A percentile compares a stretch with the other conserved stretches of the same genome.
phyloP scores from a whole-genome alignment of 2,113 vertebrate genomes.

The Nothoprocta pentlandii region DNA sequence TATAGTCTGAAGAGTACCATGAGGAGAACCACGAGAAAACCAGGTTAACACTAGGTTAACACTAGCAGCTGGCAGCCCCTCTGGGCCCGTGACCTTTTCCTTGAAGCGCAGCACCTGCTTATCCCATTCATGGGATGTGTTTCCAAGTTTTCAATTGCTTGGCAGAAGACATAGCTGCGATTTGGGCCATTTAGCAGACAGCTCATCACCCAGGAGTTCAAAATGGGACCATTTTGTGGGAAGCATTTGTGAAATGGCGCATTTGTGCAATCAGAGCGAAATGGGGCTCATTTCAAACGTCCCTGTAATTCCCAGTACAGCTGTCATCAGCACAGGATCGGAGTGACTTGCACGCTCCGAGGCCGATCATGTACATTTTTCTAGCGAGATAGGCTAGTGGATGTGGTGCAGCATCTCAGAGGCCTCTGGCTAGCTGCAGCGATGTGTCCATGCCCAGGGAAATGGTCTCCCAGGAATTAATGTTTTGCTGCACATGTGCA shows the following conservation, averaged over 20 bases:
- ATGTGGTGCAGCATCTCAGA: not conserved
- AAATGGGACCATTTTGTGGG: not conserved
- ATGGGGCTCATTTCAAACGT: not conserved
- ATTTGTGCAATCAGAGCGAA: constrained; percentile 1
- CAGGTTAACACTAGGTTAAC: not conserved
- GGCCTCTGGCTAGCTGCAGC: not conserved
- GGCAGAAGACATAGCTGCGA: not conserved
- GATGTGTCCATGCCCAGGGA: not conserved
- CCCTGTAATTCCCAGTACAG: not conserved
- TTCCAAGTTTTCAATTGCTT: not conserved
- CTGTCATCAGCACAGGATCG: not conserved
- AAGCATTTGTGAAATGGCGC: not conserved
- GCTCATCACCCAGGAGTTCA: not conserved
- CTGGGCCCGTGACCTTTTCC: not conserved
- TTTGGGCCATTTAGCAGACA: not conserved
- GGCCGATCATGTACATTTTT: not conserved
- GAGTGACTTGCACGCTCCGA: not conserved
- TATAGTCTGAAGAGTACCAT: not conserved
- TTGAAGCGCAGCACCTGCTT: not conserved
- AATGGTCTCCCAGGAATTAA: not conserved
- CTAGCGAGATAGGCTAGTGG: not conserved
- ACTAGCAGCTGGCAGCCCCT: not conserved
- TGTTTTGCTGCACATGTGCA: not conserved
- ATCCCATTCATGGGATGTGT: not conserved
- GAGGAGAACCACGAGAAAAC: not conserved